Evolutionary conservation across 2,797 vertebrate species (phyloP).

Genomic region (Platyrinchus mystaceus): DNA sequence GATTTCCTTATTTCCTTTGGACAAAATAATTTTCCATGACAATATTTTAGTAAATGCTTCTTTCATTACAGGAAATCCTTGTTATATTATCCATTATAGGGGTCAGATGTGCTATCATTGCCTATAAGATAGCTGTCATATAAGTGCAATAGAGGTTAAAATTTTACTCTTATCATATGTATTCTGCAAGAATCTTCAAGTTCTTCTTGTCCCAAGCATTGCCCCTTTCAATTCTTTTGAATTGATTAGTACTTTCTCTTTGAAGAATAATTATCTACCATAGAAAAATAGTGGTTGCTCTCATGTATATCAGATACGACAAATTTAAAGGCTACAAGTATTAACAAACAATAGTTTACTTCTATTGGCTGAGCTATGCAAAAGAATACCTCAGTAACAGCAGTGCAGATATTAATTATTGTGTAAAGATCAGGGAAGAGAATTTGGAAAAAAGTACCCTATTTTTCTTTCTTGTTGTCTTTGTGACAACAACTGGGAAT

Average conservation of each 20-base stretch:
- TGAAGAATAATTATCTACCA: slow-evolving; percentile 21
- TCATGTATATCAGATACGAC: background rate
- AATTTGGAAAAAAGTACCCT: background rate
- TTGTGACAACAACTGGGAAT: slow-evolving; percentile 5
- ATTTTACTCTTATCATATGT: background rate
- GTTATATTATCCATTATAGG: slow-evolving; percentile 4
- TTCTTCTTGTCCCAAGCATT: background rate
- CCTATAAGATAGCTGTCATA: background rate
- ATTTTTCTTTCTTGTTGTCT: background rate
- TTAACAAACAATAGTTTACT: background rate
- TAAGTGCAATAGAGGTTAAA: background rate
- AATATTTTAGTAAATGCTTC: slow-evolving; percentile 41
- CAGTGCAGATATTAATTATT: background rate
- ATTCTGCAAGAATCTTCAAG: background rate
- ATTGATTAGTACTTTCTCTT: background rate
- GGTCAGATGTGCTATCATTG: background rate
- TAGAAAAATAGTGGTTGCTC: background rate
- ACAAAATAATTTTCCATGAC: background rate
- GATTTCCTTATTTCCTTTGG: background rate
- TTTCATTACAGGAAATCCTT: slow-evolving; percentile 60
- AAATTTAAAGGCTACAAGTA: background rate
- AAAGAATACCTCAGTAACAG: background rate
- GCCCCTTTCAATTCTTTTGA: background rate
- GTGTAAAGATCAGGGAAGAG: background rate
- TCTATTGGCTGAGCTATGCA: background rate